Evolutionary conservation across 2,888 invertebrate genomes (phyloP).

Genomic region (Diogma glabrata): DNA sequence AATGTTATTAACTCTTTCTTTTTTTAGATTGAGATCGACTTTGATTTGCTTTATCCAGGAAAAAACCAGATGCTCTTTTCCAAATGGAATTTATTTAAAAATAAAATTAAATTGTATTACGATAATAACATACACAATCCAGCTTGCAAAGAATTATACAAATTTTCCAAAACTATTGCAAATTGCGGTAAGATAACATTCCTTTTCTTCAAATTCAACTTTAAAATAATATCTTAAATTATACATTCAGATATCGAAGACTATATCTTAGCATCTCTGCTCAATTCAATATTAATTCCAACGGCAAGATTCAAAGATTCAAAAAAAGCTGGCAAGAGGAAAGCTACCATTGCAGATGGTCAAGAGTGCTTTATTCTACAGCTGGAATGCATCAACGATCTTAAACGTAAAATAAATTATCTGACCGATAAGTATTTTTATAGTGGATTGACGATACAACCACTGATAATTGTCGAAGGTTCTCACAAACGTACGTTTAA

Average conservation of each 20-base stretch:
- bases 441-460: constrained; percentile 18
- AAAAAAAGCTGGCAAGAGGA: constrained; percentile 14
- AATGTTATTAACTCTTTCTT: background rate
- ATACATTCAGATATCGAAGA: constrained; percentile 10
- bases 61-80: constrained; percentile 1
- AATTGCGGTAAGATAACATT: background rate
- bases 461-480: constrained; percentile 17
- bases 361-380: constrained; percentile 18
- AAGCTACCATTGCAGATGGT: constrained; percentile 18
- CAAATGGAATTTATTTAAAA: background rate
- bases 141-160: constrained; percentile 5
- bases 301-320: constrained; percentile 14
- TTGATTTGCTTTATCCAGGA: background rate
- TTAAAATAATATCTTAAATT: background rate
- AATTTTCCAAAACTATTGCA: background rate
- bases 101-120: background rate
- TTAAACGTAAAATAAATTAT: too few species aligned
- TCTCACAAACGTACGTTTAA: constrained; percentile 11
- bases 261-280: constrained; percentile 13
- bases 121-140: too few species aligned
- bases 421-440: constrained; percentile 17
- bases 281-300: constrained; percentile 15
- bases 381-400: constrained; percentile 16
- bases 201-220: background rate
- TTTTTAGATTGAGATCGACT: too few species aligned